These are phyloP conservation scores for Antheraea pernyi DNA, from an alignment of 1,140 invertebrate species.

Conservation along the genomic window DNA sequence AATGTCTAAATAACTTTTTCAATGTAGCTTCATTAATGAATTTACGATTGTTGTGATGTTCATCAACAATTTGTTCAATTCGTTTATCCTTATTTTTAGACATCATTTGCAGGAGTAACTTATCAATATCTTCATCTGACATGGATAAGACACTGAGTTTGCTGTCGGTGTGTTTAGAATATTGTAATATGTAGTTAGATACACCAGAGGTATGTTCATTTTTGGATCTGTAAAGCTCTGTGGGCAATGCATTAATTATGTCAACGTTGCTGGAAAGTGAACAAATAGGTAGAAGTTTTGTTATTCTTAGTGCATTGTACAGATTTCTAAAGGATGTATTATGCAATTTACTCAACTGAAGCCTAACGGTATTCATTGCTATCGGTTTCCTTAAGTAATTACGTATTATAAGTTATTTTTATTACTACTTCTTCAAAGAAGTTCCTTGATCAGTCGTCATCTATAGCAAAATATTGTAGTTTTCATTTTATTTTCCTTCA, in stretches of 20 bases:
- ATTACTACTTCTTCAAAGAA: neutral
- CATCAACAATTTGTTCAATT: conserved; percentile 38
- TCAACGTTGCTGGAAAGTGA: conserved; percentile 36
- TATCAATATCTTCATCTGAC: conserved; percentile 38
- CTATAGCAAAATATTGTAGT: neutral
- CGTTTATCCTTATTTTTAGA: conserved; percentile 49
- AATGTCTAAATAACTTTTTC: conserved; percentile 55
- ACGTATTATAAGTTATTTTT: too few relatives aligned
- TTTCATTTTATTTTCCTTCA: neutral
- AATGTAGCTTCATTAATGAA: conserved; percentile 40
- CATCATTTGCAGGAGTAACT: conserved; percentile 36
- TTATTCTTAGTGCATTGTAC: conserved; percentile 18
- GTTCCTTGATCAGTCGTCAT: neutral
- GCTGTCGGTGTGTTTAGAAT: neutral
- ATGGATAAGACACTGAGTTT: neutral
- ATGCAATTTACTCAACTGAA: conserved; percentile 26
- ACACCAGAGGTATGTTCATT: conserved; percentile 20
- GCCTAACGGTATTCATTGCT: conserved; percentile 15
- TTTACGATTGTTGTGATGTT: conserved; percentile 42
- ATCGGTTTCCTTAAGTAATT: neutral
- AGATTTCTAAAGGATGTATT: conserved; percentile 30
- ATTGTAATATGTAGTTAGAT: neutral
- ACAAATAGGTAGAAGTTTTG: conserved; percentile 15
- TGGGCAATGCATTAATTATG: conserved; percentile 36
- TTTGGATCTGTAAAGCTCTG: conserved; percentile 36